Evolutionary conservation across 2,113 vertebrate species (phyloP), one percentile per base, ranked within the genome.

Genomic region (Cynoglossus semilaevis): DNA sequence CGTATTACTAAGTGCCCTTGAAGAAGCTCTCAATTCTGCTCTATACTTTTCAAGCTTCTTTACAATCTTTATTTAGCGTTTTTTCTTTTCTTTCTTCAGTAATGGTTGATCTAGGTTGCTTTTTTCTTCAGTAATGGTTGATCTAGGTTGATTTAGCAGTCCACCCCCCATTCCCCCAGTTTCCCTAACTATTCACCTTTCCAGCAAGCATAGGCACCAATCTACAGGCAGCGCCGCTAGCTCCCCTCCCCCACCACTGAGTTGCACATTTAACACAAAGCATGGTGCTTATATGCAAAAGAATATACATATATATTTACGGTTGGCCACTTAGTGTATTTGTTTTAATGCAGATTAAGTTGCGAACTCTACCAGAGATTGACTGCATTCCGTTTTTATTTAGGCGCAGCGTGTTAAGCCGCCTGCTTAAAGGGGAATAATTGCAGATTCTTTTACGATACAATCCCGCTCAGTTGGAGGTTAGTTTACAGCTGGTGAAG

Each of bases 31-130:
- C n/a, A n/a, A n/a, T n/a, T n/a, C n/a, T n/a, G n/a, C n/a, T n/a
- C n/a, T n/a, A n/a, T n/a, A n/a, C n/a, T n/a, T 29, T 29, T 29
- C 6, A 87, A 88, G 79, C 81, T 73, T 54, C 76, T 81, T 77
- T 80, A 75, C 22, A 29, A 29, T 29, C 2, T 29, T 2, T 29
- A 29, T 29, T n/a, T 29, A 29, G 22, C 6, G 6, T 29, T 29
- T 85, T 72, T 84, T 76, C 80, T 66, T 53, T 63, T 67, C 67
- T 66, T 85, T 76, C 6, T 2, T 29, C 22, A 76, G 63, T 74
- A 72, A 60, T 71, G 69, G 70, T 68, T 75, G 76, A 29, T 29
- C 76, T 70, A 69, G 49, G 45, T 74, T 74, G 56, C n/a, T 82
- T 85, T 80, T 29, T 4, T 29, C 6, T 2, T 29, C 22, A 76